Conservation (phyloP, 2,888 invertebrate genomes). For the Epistrophe eligans region DNA sequence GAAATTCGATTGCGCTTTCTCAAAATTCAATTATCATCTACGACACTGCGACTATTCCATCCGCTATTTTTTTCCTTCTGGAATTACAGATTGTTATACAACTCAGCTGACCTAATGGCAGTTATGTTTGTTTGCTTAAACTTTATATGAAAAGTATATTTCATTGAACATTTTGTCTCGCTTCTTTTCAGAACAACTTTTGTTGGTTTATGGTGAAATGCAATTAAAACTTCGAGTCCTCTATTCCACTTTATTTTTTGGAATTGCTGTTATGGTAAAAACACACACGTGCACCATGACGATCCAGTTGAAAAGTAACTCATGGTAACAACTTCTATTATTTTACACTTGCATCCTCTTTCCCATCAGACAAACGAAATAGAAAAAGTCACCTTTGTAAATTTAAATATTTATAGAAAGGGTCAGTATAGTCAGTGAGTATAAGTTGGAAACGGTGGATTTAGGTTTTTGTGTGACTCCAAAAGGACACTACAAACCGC, state of each 20-base stretch:
- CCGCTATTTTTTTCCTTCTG: not conserved
- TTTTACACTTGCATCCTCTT: not conserved
- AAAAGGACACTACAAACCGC: not conserved
- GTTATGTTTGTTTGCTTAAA: not conserved
- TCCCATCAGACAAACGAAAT: not conserved
- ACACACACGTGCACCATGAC: not conserved
- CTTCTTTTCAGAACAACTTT: not conserved
- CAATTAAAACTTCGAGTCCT: conserved; percentile 24
- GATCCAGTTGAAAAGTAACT: not conserved
- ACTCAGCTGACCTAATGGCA: not conserved
- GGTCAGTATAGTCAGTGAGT: not conserved
- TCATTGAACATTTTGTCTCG: not conserved
- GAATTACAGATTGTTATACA: not conserved
- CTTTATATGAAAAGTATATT: not conserved
- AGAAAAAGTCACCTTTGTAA: not conserved
- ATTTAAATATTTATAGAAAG: not conserved
- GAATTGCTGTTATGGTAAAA: not conserved
- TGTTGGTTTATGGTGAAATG: conserved; percentile 5
- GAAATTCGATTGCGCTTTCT: not conserved
- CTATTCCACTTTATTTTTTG: not conserved
- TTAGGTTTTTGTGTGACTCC: too few relatives aligned
- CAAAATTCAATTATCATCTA: not conserved
- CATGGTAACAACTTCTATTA: conserved; percentile 2
- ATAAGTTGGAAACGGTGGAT: not conserved
- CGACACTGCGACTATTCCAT: not conserved